A percentile compares a stretch with the other conserved stretches of the same genome.
These are phyloP conservation scores for Ochlodes sylvanus DNA, from an alignment of 2,888 invertebrate genomes.

Conservation along the genomic window DNA sequence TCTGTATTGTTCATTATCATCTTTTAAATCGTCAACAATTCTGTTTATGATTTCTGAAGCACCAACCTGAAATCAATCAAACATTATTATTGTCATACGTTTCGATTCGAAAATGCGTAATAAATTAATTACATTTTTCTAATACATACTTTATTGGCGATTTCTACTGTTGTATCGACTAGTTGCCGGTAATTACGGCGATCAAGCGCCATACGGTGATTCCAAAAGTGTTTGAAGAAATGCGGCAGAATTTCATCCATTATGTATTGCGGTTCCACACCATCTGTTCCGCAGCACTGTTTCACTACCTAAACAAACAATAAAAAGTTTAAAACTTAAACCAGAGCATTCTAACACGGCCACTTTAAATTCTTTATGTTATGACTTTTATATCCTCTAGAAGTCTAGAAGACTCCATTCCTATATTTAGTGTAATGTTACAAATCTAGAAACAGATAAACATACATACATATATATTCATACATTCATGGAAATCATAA, in stretches of 20 bases:
- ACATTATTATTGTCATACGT: no score
- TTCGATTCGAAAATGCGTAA: no score
- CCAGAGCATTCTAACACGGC: no score
- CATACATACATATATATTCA: no score
- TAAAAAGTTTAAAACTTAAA: background rate
- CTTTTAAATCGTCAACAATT: slow-evolving; percentile 99
- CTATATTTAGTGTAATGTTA: no score
- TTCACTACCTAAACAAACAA: slow-evolving; percentile 92
- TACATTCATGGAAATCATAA: no score
- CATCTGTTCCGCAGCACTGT: slow-evolving; percentile 99
- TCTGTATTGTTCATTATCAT: slow-evolving; percentile 99
- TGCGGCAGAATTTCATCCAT: slow-evolving; percentile 99
- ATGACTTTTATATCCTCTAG: no score
- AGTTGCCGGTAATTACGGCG: slow-evolving; percentile 98
- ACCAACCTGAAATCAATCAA: slow-evolving; percentile 87
- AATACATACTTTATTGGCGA: slow-evolving; percentile 93
- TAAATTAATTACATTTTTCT: background rate
- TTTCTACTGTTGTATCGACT: slow-evolving; percentile 99
- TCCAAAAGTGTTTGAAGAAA: slow-evolving; percentile 99
- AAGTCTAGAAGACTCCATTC: no score
- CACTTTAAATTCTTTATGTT: no score
- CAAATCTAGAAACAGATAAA: no score
- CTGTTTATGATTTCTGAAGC: slow-evolving; percentile 99
- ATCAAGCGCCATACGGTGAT: slow-evolving; percentile 99
- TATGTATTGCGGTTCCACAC: slow-evolving; percentile 99